Conservation (phyloP, 2,113 vertebrate genomes). For the Larimichthys polyactis region DNA sequence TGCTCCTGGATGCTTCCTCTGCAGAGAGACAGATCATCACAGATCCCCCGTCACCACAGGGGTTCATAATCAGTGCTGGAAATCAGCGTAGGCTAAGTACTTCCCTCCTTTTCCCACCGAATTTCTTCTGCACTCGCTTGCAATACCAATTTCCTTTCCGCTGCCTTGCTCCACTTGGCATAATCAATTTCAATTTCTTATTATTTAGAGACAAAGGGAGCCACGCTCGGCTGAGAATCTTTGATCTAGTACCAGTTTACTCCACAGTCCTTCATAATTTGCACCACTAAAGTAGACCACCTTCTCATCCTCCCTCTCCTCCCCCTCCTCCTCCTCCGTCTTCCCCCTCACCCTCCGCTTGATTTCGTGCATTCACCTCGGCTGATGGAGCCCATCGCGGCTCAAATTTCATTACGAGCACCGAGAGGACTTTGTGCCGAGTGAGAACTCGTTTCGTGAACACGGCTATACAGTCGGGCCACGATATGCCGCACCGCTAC, state of each 20-base stretch:
- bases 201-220: slow-evolving; percentile 74
- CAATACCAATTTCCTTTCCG: slow-evolving; percentile 76
- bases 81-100: slow-evolving; percentile 42
- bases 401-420: slow-evolving; percentile 61
- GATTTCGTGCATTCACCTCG: slow-evolving; percentile 37
- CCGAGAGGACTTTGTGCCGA: background rate
- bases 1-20: background rate
- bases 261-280: slow-evolving; percentile 43
- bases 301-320: slow-evolving; percentile 34
- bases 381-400: slow-evolving; percentile 42
- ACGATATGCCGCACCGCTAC: background rate
- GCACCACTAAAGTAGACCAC: slow-evolving; percentile 42
- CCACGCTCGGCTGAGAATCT: slow-evolving; percentile 58
- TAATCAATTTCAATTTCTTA: slow-evolving; percentile 78
- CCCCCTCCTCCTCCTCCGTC: too few relatives aligned
- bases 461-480: background rate
- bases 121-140: slow-evolving; percentile 44
- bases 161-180: slow-evolving; percentile 75
- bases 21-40: background rate
- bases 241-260: slow-evolving; percentile 59
- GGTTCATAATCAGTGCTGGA: slow-evolving; percentile 6
- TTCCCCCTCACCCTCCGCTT: slow-evolving; percentile 25
- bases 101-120: slow-evolving; percentile 25
- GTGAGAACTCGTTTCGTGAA: slow-evolving; percentile 24
- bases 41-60: background rate